Base-by-base conservation (phyloP, 2,113 vertebrate species). In the Clupea harengus region DNA sequence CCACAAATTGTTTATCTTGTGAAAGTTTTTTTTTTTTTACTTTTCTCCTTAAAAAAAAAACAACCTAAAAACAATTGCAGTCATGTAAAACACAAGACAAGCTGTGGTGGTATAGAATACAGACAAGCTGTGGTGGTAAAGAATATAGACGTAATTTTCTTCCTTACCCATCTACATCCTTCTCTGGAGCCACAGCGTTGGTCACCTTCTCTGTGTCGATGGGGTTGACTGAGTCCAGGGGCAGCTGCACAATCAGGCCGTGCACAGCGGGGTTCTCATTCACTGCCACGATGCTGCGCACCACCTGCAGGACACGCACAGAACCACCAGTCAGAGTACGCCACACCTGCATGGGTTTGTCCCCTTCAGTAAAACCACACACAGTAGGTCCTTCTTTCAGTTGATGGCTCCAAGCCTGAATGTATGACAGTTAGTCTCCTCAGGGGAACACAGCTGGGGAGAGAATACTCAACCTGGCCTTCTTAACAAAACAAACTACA, bases 241-340 rank as follows among this genome's bases (percentile, higher is more conserved):
- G 97, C 4, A 99, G 94, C 91, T 99, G 98, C n/a, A 99, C 96
- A 78, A 99, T 97, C 81, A 99, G 95, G 0, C 97, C 98, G 28
- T 99, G 98, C 60, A 99, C 89, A 0, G 91, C 91, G 44, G 87
- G 87, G 89, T 99, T 93, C 90, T 96, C 94, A 32, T 99, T 99
- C 85, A 97, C 88, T 0, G 93, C 90, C 6, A 89, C 85, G 85
- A 99, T 93, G 83, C 86, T 92, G 78, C 91, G 95, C 75, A 99
- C 92, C 10, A 99, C 96, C 98, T 99, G 89, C 25, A 80, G 39
- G 78, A 83, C 6, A 0, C 47, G 45, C 2, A 22, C 7, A 57
- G 4, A 4, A 2, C 39, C 39, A 39, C 39, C 39, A 22, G 54
- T 60, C 18, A 60, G 54, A 5, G 22, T 22, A 20, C 22, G 6